These are phyloP conservation scores for Brachyalestes nurse DNA, from an alignment of 2,797 vertebrate species.

Conservation along the genomic window DNA sequence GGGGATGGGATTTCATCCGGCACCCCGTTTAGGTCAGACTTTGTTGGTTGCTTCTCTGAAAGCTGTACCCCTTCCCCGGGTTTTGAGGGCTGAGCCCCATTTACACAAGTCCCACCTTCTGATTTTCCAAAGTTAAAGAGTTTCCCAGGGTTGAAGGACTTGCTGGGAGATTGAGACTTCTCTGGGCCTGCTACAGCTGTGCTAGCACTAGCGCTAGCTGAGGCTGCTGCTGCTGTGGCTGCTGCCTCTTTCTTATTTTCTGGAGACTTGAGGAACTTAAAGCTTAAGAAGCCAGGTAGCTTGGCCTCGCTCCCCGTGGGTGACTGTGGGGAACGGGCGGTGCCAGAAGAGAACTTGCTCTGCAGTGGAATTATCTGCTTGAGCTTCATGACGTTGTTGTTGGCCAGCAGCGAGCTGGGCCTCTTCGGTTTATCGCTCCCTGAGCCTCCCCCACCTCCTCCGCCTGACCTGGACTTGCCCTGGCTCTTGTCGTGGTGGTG, in stretches of 20 bases:
- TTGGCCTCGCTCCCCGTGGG: constrained; percentile 90
- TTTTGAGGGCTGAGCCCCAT: constrained; percentile 73
- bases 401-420: constrained; percentile 93
- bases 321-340: constrained; percentile 86
- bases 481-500: constrained; percentile 86
- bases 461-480: constrained; percentile 79
- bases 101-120: constrained; percentile 77
- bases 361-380: constrained; percentile 98
- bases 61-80: constrained; percentile 65
- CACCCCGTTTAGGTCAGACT: constrained; percentile 87
- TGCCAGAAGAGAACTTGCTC: constrained; percentile 88
- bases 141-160: constrained; percentile 94
- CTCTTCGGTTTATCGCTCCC: constrained; percentile 90
- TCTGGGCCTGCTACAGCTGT: constrained; percentile 81
- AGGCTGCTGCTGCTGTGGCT: constrained; percentile 40
- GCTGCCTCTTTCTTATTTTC: constrained; percentile 87
- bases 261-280: constrained; percentile 96
- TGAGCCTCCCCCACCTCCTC: constrained; percentile 63
- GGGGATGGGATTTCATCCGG: constrained; percentile 82
- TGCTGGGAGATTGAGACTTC: constrained; percentile 93
- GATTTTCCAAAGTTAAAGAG: constrained; percentile 93
- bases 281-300: constrained; percentile 93
- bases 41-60: constrained; percentile 77
- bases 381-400: constrained; percentile 96
- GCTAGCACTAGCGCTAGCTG: constrained; percentile 65